A percentile compares a stretch with the other conserved stretches of the same genome.
Evolutionary conservation across 92 coral and sea anemone species (phyloP).

Genomic region (Scolanthus callimorphus): DNA sequence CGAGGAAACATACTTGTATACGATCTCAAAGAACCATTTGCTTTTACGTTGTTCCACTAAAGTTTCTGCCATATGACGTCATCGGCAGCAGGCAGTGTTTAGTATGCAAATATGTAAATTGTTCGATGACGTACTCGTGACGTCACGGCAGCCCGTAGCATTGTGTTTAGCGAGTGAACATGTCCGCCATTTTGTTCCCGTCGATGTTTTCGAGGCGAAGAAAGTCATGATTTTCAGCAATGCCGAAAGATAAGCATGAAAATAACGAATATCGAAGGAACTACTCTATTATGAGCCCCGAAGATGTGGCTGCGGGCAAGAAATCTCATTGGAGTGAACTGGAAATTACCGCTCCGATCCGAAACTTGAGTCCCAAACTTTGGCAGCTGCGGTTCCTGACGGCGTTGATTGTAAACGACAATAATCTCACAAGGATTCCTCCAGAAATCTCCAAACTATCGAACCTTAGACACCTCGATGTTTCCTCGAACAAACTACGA

Average conservation of each 20-base stretch:
- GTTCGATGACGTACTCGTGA: slow-evolving; percentile 16
- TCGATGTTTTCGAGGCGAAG: slow-evolving; percentile 59
- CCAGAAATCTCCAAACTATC: slow-evolving; percentile 92
- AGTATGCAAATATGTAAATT: neutral
- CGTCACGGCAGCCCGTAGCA: slow-evolving; percentile 72
- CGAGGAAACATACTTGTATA: no score
- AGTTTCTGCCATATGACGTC: no score
- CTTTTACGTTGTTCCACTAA: no score
- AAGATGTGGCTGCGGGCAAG: slow-evolving; percentile 89
- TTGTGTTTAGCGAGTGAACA: slow-evolving; percentile 70
- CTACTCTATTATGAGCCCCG: slow-evolving; percentile 85
- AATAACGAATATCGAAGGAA: slow-evolving; percentile 94
- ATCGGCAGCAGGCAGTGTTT: no score
- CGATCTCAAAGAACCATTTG: no score
- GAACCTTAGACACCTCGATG: slow-evolving; percentile 86
- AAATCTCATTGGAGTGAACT: slow-evolving; percentile 97
- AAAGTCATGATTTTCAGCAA: slow-evolving; percentile 91
- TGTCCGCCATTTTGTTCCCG: slow-evolving; percentile 83
- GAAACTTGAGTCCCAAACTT: slow-evolving; percentile 97
- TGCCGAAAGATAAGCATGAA: slow-evolving; percentile 98
- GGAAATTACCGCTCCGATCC: slow-evolving; percentile 97
- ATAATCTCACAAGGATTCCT: slow-evolving; percentile 92
- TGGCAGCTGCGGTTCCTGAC: slow-evolving; percentile 98
- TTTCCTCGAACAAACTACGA: slow-evolving; percentile 95
- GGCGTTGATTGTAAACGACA: slow-evolving; percentile 91